Percentiles rank a stretch among this genome's conserved stretches.
These are phyloP conservation scores for Gallinago undulata DNA, from an alignment of 2,113 vertebrate species.

Conservation along the genomic window DNA sequence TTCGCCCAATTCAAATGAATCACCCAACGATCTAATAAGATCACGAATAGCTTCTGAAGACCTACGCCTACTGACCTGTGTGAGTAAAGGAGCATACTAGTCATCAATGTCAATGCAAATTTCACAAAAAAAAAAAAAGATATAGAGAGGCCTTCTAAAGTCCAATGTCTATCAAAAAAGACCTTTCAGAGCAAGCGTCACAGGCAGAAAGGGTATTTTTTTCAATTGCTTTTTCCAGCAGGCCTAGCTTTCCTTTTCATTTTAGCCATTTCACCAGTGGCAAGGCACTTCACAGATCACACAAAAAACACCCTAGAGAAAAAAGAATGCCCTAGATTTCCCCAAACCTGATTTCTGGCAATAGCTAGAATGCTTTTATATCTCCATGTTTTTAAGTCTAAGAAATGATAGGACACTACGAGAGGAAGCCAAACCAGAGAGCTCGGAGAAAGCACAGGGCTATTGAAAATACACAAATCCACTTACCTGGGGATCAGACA, in stretches of 20 bases:
- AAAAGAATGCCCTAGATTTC: not conserved
- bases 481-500: slow-evolving; percentile 75
- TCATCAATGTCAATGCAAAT: not conserved
- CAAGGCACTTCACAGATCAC: not conserved
- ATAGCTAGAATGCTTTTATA: not conserved
- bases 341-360: not conserved
- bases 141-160: not conserved
- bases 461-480: not conserved
- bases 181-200: not conserved
- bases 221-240: not conserved
- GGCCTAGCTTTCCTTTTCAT: not conserved
- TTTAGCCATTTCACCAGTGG: not conserved
- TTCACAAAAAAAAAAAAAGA: not conserved
- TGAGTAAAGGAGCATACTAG: not conserved
- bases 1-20: not conserved
- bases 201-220: not conserved
- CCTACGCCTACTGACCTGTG: not conserved
- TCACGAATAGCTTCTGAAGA: not conserved
- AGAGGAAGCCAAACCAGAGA: not conserved
- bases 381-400: not conserved
- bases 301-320: not conserved
- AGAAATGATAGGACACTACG: not conserved
- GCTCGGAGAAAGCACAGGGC: not conserved
- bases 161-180: not conserved
- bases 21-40: not conserved